Evolutionary conservation across 1,140 invertebrate genomes (phyloP).

Genomic region (Antheraea pernyi): DNA sequence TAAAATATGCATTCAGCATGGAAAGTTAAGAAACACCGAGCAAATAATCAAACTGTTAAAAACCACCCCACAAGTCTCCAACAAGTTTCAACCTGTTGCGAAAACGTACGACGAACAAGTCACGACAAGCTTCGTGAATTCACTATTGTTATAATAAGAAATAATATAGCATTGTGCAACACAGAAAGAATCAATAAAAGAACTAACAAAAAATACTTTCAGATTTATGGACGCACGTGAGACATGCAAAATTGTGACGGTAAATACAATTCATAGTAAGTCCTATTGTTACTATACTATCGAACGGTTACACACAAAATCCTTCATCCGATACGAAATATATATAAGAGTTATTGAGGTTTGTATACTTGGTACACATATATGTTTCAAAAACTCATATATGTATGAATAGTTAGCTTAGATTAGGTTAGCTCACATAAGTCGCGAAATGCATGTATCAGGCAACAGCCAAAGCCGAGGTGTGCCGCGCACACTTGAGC

Average conservation of each 20-base stretch:
- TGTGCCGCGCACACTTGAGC: too few relatives aligned
- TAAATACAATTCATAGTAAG: background rate
- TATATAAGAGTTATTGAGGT: too few relatives aligned
- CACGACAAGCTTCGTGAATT: constrained; percentile 14
- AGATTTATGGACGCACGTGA: constrained; percentile 25
- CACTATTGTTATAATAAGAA: constrained; percentile 9
- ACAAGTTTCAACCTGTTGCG: constrained; percentile 29
- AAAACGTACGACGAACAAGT: constrained; percentile 15
- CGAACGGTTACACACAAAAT: too few relatives aligned
- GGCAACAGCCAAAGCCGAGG: too few relatives aligned
- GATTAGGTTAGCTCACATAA: too few relatives aligned
- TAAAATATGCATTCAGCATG: too few relatives aligned
- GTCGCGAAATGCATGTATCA: too few relatives aligned
- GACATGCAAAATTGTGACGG: constrained; percentile 9
- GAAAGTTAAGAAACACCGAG: too few relatives aligned
- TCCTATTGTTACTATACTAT: background rate
- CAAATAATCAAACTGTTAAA: background rate
- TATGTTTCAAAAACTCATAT: too few relatives aligned
- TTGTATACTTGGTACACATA: too few relatives aligned
- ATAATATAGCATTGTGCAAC: constrained; percentile 29
- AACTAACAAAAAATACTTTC: constrained; percentile 15
- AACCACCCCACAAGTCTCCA: constrained; percentile 10
- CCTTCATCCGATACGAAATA: too few relatives aligned
- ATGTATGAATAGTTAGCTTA: too few relatives aligned
- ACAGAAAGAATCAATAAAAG: constrained; percentile 21